These are phyloP conservation scores for Dione juno DNA, from an alignment of 2,888 invertebrate genomes.

Conservation along the genomic window DNA sequence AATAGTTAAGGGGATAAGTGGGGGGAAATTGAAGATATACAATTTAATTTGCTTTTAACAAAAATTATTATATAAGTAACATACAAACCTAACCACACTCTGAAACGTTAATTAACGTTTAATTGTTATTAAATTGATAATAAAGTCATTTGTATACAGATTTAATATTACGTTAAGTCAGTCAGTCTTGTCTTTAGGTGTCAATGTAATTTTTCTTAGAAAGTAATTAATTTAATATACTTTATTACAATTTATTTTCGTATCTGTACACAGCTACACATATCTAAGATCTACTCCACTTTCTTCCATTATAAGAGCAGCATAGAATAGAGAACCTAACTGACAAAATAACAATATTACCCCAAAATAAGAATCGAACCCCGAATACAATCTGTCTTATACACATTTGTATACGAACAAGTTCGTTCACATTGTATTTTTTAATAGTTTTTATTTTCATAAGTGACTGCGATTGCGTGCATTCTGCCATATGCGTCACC, in stretches of 20 bases:
- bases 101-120: no score
- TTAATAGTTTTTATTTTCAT: conserved; percentile 47
- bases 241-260: no score
- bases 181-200: no score
- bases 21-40: neutral
- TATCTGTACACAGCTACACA: no score
- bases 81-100: neutral
- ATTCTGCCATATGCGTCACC: conserved; percentile 62
- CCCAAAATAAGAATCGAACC: neutral
- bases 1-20: neutral
- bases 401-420: conserved; percentile 23
- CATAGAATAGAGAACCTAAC: neutral
- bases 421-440: conserved; percentile 43
- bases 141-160: no score
- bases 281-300: no score
- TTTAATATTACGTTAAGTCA: no score
- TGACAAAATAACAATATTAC: neutral
- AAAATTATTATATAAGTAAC: neutral
- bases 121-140: no score
- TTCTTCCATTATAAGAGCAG: no score
- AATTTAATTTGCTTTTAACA: neutral
- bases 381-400: neutral
- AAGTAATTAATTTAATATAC: no score
- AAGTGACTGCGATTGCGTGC: conserved; percentile 60
- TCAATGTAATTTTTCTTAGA: no score